Percentiles rank a stretch among this genome's conserved stretches.
These are phyloP conservation scores for Dallia pectoralis DNA, from an alignment of 2,797 vertebrate species.

Conservation along the genomic window DNA sequence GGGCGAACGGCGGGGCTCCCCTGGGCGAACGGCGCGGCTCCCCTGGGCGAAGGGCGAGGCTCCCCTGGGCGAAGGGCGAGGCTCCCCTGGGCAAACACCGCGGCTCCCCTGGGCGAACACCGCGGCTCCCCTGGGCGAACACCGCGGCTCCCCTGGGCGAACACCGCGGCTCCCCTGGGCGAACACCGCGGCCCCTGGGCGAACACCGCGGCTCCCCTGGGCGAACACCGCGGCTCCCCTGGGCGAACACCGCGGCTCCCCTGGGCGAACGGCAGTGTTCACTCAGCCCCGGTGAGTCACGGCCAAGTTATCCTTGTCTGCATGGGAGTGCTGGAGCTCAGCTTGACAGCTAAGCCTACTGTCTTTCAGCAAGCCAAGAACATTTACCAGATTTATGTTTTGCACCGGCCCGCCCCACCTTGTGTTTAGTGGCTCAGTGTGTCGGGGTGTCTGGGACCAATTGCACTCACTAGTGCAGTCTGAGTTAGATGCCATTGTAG, in stretches of 20 bases:
- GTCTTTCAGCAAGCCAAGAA: constrained; percentile 61
- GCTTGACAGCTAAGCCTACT: constrained; percentile 47
- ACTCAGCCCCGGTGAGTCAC: constrained; percentile 39
- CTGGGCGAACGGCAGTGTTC: neutral
- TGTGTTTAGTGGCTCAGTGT: constrained; percentile 49
- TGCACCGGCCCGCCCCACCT: constrained; percentile 39
- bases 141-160: neutral
- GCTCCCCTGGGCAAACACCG: neutral
- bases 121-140: neutral
- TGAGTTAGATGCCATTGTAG: constrained; percentile 40
- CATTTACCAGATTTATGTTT: constrained; percentile 63
- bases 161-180: neutral
- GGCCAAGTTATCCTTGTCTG: constrained; percentile 49
- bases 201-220: no score
- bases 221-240: neutral
- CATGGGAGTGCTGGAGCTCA: constrained; percentile 45
- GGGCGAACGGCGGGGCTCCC: neutral
- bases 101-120: neutral
- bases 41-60: neutral
- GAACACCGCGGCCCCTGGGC: no score
- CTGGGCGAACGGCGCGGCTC: neutral
- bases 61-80: neutral
- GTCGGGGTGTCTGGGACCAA: constrained; percentile 28
- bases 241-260: neutral
- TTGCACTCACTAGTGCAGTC: constrained; percentile 31